Base-by-base conservation (phyloP, 2,797 vertebrate species). In the Paratrypauchen microcephalus region DNA sequence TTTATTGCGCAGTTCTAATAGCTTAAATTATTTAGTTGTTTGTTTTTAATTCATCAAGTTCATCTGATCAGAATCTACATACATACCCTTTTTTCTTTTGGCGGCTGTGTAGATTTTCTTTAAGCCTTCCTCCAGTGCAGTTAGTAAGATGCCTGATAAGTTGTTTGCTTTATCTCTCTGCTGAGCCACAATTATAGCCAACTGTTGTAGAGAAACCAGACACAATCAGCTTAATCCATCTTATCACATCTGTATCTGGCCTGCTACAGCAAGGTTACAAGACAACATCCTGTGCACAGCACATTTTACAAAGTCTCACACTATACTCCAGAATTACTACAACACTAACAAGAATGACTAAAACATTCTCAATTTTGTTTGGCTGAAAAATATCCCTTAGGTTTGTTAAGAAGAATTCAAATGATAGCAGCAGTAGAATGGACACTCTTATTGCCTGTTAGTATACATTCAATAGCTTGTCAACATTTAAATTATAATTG, bases 161-260 rank as follows among this genome's bases (percentile, higher is more conserved):
- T 89, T 94, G 91, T 95, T 96, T 78, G 84, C 86, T 56, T 77
- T 88, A 86, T 96, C 95, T 70, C 96, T 89, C 67, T 94, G 94
- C 88, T 98, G 97, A 16, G 96, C 94, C 80, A 99, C 93, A 50
- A 97, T 91, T 81, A 99, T 90, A 24, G 96, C 96, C 87, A 97
- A 52, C 97, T 98, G 88, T 67, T 64, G 73, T n/a, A 82, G 54
- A 82, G 70, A 73, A 80, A 74, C 23, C 41, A 79, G 32, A 75
- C 4, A 0, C 12, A 71, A 65, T 48, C 30, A 39, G 66, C 32
- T 69, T 59, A 61, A 55, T 1, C 2, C 1, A 6, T 58, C 23
- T 72, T 72, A 36, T 54, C 30, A 19, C 39, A 41, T 0, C 59
- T 54, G 57, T 56, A 62, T 66, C 18, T 13, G 24, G 45, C 19